These are phyloP conservation scores for Porphyrio hochstetteri DNA, from an alignment of 2,113 vertebrate genomes.

Conservation along the genomic window DNA sequence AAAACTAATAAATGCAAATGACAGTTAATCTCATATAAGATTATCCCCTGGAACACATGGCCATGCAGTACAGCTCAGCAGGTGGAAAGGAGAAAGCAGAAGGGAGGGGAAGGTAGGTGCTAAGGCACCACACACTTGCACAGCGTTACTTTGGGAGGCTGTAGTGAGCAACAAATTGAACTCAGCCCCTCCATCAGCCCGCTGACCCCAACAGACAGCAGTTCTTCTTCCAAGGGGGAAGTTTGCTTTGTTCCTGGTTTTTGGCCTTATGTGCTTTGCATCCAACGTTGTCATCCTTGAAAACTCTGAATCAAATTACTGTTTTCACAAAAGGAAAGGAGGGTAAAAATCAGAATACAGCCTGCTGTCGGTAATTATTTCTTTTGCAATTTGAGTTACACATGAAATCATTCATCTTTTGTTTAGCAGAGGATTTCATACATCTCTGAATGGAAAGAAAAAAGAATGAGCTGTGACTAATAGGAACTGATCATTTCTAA, in stretches of 20 bases:
- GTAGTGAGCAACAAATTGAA: neutral
- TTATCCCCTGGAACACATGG: neutral
- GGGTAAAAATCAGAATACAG: neutral
- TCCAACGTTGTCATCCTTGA: neutral
- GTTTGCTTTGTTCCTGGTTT: neutral
- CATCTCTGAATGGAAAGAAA: constrained; percentile 14
- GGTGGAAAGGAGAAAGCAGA: neutral
- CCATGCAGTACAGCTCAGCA: neutral
- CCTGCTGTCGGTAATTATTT: constrained; percentile 49
- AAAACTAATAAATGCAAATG: neutral
- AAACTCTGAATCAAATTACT: constrained; percentile 14
- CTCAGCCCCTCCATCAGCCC: neutral
- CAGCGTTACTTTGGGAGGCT: neutral
- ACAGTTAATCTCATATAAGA: neutral
- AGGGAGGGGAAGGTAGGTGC: neutral
- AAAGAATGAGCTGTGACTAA: constrained; percentile 63
- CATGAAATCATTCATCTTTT: constrained; percentile 51
- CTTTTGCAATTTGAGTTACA: constrained; percentile 7
- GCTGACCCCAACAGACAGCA: neutral
- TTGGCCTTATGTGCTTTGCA: neutral
- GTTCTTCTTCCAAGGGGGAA: neutral
- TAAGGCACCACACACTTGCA: neutral
- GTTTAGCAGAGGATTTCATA: constrained; percentile 50
- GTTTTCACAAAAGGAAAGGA: neutral
- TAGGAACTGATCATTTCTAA: constrained; percentile 46